Conservation (phyloP, 2,113 vertebrate species). For the Lycaon pictus region DNA sequence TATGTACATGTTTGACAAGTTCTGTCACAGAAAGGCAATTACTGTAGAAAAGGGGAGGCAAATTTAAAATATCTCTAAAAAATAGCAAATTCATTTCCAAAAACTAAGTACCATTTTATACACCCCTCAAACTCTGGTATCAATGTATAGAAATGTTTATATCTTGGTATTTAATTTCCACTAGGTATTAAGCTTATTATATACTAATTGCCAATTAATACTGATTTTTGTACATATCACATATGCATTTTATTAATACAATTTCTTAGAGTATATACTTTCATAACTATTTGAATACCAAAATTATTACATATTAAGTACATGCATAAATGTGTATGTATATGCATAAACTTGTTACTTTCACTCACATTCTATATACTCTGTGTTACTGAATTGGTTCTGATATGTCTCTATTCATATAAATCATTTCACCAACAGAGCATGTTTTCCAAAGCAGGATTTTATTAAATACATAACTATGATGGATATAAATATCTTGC, state of each 20-base stretch:
- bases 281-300: background rate
- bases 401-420: background rate
- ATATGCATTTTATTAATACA: background rate
- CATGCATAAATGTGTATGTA: background rate
- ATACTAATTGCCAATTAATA: background rate
- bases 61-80: slow-evolving; percentile 40
- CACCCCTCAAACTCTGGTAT: background rate
- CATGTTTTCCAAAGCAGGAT: slow-evolving; percentile 33
- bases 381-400: background rate
- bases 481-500: background rate
- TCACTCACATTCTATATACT: background rate
- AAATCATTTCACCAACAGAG: background rate
- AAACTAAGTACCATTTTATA: background rate
- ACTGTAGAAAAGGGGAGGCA: background rate
- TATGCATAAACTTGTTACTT: background rate
- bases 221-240: background rate
- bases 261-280: background rate
- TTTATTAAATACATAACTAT: background rate
- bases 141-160: background rate
- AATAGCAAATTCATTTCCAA: slow-evolving; percentile 32
- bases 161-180: background rate
- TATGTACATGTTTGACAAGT: background rate
- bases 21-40: slow-evolving; percentile 3
- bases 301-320: background rate
- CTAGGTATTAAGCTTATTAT: background rate